These are phyloP conservation scores for Psettodes erumei DNA, from an alignment of 2,113 vertebrate genomes.

Conservation along the genomic window DNA sequence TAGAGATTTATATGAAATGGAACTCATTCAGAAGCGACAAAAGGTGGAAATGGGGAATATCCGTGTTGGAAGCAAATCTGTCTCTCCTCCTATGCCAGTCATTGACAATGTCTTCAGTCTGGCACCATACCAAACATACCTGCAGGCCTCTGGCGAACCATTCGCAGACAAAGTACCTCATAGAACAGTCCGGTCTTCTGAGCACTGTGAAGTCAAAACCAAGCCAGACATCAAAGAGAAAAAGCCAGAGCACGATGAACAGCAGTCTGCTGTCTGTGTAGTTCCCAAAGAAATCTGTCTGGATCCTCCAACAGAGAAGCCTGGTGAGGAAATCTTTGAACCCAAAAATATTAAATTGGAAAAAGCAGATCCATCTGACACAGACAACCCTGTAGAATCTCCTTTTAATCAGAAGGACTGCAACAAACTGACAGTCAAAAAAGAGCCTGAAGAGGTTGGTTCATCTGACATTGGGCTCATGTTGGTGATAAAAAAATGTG, in stretches of 20 bases:
- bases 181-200: conserved; percentile 11
- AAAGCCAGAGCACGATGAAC: conserved; percentile 13
- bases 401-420: conserved; percentile 9
- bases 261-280: conserved; percentile 12
- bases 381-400: neutral
- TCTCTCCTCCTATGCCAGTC: conserved; percentile 91
- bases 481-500: conserved; percentile 62
- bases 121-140: conserved; percentile 87
- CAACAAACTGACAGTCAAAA: conserved; percentile 40
- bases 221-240: conserved; percentile 47
- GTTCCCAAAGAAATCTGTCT: conserved; percentile 11
- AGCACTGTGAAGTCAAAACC: conserved; percentile 43
- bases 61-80: neutral
- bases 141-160: conserved; percentile 74
- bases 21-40: conserved; percentile 53
- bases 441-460: conserved; percentile 37
- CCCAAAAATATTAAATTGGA: conserved; percentile 69
- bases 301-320: conserved; percentile 1
- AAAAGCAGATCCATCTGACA: conserved; percentile 45
- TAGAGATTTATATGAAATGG: conserved; percentile 54
- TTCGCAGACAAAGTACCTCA: conserved; percentile 26
- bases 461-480: conserved; percentile 9
- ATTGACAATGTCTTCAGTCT: conserved; percentile 95
- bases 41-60: conserved; percentile 36
- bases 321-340: conserved; percentile 17